These are phyloP conservation scores for Melanostigma gelatinosum DNA, from an alignment of 2,113 vertebrate species.

Conservation along the genomic window DNA sequence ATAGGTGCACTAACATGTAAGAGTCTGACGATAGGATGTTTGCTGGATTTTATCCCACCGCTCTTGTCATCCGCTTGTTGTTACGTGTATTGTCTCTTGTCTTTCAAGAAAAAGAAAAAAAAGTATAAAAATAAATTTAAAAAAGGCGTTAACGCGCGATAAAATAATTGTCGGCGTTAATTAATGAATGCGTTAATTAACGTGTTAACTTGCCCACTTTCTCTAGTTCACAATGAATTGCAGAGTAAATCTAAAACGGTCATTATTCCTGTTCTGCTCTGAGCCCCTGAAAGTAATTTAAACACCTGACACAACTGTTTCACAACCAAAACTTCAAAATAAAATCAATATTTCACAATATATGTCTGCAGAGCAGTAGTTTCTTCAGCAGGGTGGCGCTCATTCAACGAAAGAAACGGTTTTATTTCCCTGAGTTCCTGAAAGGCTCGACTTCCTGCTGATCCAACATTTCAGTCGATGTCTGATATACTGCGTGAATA, in stretches of 20 bases:
- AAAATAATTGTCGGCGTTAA: no score
- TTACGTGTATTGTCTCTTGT: no score
- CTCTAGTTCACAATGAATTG: not conserved
- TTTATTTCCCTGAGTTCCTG: not conserved
- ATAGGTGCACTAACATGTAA: no score
- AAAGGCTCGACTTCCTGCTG: not conserved
- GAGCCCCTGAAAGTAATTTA: not conserved
- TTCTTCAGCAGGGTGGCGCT: not conserved
- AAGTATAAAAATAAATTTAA: no score
- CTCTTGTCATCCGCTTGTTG: no score
- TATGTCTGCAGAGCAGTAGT: not conserved
- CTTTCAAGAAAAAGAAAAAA: no score
- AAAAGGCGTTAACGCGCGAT: no score
- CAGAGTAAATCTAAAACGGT: not conserved
- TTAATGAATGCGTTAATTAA: no score
- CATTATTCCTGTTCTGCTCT: not conserved
- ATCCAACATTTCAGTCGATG: not conserved
- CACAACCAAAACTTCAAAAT: not conserved
- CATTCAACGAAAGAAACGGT: not conserved
- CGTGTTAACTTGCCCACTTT: no score
- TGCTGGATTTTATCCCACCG: no score
- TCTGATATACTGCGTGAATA: conserved; percentile 1
- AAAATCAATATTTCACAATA: not conserved
- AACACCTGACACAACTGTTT: not conserved
- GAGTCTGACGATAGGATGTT: no score